Evolutionary conservation across 2,888 invertebrate species (phyloP).

Genomic region (Phasia obesa): DNA sequence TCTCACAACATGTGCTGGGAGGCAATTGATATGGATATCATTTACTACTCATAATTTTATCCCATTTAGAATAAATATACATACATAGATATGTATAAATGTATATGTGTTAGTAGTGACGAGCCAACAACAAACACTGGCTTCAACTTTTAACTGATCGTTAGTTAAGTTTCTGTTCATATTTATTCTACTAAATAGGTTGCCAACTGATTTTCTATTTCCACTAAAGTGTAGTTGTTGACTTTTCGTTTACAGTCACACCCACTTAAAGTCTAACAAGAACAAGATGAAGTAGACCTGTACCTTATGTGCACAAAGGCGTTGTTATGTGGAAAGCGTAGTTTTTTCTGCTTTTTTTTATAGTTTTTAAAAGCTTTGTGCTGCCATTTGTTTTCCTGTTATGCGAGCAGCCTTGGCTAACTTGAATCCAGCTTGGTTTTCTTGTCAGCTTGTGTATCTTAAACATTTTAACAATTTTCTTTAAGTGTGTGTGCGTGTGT

Average conservation of each 20-base stretch:
- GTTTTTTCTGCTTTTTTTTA: background rate
- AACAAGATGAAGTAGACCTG: slow-evolving; percentile 17
- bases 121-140: background rate
- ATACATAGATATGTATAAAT: no score
- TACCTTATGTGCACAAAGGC: slow-evolving; percentile 49
- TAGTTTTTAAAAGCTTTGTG: slow-evolving; percentile 14
- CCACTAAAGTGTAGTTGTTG: slow-evolving; percentile 49
- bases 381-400: slow-evolving; percentile 48
- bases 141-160: slow-evolving; percentile 34
- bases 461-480: background rate
- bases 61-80: slow-evolving; percentile 44
- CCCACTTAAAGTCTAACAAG: slow-evolving; percentile 54
- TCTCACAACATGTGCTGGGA: slow-evolving; percentile 26
- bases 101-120: slow-evolving; percentile 2
- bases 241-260: slow-evolving; percentile 61
- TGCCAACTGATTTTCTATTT: slow-evolving; percentile 48
- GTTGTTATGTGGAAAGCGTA: slow-evolving; percentile 60
- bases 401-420: slow-evolving; percentile 53
- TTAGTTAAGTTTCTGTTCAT: slow-evolving; percentile 27
- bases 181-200: slow-evolving; percentile 59
- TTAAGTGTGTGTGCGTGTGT: background rate
- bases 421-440: slow-evolving; percentile 12
- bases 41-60: slow-evolving; percentile 56
- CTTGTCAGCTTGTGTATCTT: slow-evolving; percentile 29
- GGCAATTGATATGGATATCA: background rate